Conservation (phyloP, 2,113 vertebrate species). For the Crotalus horridus region DNA sequence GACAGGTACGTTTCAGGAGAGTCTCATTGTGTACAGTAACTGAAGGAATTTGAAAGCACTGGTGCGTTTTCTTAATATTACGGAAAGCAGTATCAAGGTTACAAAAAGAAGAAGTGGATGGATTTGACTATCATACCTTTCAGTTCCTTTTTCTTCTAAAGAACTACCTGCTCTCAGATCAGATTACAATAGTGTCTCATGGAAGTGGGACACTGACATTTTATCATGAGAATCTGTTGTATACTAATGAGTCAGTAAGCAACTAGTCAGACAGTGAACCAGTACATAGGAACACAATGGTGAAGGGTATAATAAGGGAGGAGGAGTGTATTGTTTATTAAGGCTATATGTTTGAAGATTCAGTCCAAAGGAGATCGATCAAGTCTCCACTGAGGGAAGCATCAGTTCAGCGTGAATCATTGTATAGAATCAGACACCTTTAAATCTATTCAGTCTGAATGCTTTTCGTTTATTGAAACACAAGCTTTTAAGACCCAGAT, state of each 20-base stretch:
- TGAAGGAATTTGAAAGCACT: neutral
- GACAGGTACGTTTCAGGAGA: neutral
- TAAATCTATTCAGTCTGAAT: neutral
- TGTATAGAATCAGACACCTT: neutral
- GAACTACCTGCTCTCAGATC: neutral
- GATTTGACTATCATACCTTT: neutral
- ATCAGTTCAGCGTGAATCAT: neutral
- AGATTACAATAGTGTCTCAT: neutral
- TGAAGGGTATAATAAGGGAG: neutral
- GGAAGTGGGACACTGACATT: neutral
- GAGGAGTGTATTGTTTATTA: neutral
- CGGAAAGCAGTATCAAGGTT: neutral
- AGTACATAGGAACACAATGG: neutral
- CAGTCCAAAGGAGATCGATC: neutral
- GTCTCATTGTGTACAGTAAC: neutral
- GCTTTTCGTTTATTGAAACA: neutral
- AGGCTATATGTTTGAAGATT: neutral
- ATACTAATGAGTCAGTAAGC: neutral
- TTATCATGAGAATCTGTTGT: neutral
- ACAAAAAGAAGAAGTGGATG: conserved; percentile 12
- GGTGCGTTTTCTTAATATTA: neutral
- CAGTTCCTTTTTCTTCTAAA: conserved; percentile 4
- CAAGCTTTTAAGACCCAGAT: neutral
- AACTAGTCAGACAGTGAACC: neutral
- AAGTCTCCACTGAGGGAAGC: neutral